Percentiles rank a stretch among this genome's conserved stretches.
Conservation (phyloP, 1,140 invertebrate species). For the Coboldia fuscipes region DNA sequence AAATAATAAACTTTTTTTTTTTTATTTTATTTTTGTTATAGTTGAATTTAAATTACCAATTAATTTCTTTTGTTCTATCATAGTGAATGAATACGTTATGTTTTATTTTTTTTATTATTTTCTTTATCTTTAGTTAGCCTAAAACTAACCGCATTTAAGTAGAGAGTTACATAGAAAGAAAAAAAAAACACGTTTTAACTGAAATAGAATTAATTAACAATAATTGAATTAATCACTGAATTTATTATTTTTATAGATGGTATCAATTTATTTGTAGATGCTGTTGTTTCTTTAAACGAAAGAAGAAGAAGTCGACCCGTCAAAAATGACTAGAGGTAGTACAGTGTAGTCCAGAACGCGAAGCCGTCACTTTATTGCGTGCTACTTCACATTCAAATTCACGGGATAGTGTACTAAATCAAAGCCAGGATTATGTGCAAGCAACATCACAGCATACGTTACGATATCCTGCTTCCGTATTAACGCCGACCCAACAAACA, state of each 20-base stretch:
- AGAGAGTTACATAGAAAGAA: neutral
- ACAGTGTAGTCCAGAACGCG: conserved; percentile 33
- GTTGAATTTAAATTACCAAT: conserved; percentile 4
- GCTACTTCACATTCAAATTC: conserved; percentile 43
- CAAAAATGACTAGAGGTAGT: conserved; percentile 25
- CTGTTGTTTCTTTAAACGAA: conserved; percentile 91
- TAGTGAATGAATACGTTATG: too few relatives aligned
- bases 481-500: conserved; percentile 23
- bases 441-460: conserved; percentile 23
- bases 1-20: conserved; percentile 19
- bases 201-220: neutral
- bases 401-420: conserved; percentile 35
- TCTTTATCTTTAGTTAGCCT: neutral
- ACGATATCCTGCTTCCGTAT: conserved; percentile 22
- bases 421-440: conserved; percentile 23
- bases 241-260: neutral
- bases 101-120: neutral
- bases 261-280: conserved; percentile 45
- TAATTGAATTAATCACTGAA: conserved; percentile 23
- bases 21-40: conserved; percentile 17
- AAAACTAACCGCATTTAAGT: neutral
- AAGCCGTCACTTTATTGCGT: conserved; percentile 38
- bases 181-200: neutral
- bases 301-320: conserved; percentile 71
- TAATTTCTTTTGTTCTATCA: conserved; percentile 7